A percentile compares a stretch with the other conserved stretches of the same genome.
Evolutionary conservation across 2,113 vertebrate genomes (phyloP).

Genomic region (human (Homo sapiens)): DNA sequence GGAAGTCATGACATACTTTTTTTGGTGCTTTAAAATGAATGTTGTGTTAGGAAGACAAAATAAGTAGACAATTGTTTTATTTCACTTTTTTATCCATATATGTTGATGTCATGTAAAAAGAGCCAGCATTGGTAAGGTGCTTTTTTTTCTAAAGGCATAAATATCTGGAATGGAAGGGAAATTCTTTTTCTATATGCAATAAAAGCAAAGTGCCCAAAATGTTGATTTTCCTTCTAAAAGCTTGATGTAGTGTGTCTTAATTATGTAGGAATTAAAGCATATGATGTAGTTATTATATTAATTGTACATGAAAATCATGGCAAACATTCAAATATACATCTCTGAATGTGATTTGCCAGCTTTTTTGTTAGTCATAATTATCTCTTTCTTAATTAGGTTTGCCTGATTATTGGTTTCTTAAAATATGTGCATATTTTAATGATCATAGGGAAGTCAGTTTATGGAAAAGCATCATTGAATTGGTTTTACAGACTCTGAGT

Average conservation of each 20-base stretch:
- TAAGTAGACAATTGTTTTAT: not conserved
- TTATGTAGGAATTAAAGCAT: slow-evolving; percentile 47
- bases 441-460: slow-evolving; percentile 64
- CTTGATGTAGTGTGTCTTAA: not conserved
- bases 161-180: not conserved
- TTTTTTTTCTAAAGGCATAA: not conserved
- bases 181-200: not conserved
- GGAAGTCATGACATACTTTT: not conserved
- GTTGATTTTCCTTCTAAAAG: not conserved
- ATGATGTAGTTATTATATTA: slow-evolving; percentile 27
- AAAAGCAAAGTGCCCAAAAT: slow-evolving; percentile 23
- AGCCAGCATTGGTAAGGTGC: not conserved
- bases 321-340: slow-evolving; percentile 37
- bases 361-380: slow-evolving; percentile 72
- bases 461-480: slow-evolving; percentile 72
- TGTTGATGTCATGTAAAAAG: not conserved
- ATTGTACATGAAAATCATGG: slow-evolving; percentile 57
- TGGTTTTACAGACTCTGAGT: slow-evolving; percentile 69
- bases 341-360: slow-evolving; percentile 56
- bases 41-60: not conserved
- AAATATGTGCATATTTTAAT: slow-evolving; percentile 77
- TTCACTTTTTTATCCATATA: not conserved
- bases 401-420: slow-evolving; percentile 74
- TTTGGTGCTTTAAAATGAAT: not conserved
- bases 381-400: slow-evolving; percentile 72